phyloP scores from a whole-genome alignment of 2,888 invertebrate genomes.

The Folsomia candida region DNA sequence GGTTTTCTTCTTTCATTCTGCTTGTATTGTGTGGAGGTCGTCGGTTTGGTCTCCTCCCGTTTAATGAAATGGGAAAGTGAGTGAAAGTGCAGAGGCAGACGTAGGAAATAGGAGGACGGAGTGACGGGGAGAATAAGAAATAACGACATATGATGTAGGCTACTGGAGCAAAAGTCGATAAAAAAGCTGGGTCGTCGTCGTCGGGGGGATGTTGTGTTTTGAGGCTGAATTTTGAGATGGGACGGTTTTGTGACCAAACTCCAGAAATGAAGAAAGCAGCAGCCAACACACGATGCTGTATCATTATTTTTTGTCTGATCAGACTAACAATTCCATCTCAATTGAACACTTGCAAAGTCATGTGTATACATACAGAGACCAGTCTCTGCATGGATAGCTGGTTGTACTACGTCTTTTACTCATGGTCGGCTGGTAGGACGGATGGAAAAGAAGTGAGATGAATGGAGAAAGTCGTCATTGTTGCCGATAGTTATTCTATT shows the following conservation, averaged over 20 bases:
- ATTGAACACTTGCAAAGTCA: background rate
- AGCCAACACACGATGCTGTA: background rate
- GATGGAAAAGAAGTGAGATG: background rate
- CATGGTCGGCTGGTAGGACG: background rate
- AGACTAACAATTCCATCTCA: conserved; percentile 10
- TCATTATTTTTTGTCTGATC: conserved; percentile 14
- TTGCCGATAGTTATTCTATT: background rate
- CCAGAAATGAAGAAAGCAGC: background rate
- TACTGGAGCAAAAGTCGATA: background rate
- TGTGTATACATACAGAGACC: too few species aligned
- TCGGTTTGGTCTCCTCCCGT: too few species aligned
- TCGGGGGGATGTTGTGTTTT: background rate
- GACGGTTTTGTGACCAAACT: background rate
- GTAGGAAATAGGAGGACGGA: background rate
- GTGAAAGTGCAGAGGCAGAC: background rate
- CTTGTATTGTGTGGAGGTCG: too few species aligned
- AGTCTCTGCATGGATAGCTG: too few species aligned
- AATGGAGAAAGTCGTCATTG: background rate
- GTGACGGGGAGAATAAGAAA: background rate
- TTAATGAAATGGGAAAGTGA: background rate
- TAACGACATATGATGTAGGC: background rate
- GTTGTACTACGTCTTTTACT: background rate
- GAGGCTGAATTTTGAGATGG: background rate
- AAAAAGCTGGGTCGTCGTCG: too few species aligned
- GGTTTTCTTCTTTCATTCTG: too few species aligned